phyloP scores from a whole-genome alignment of 92 coral and sea anemone genomes.

The Isaurus tuberculatus region DNA sequence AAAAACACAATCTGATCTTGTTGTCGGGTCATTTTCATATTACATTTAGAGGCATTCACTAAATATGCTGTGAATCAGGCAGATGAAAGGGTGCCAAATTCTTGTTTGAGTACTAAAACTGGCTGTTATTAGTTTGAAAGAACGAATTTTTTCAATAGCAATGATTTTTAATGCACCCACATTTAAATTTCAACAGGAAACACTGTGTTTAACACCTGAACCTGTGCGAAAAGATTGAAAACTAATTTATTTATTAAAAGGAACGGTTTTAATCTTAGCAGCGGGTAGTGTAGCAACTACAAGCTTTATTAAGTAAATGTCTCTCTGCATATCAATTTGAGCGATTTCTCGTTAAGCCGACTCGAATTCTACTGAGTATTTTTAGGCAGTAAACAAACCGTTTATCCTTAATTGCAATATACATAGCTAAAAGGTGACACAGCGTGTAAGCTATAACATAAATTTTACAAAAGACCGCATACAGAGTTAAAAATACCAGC shows the following conservation, averaged over 20 bases:
- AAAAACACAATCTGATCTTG: background rate
- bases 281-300: slow-evolving; percentile 14
- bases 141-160: background rate
- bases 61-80: slow-evolving; percentile 41
- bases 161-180: slow-evolving; percentile 20
- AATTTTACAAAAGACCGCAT: slow-evolving; percentile 60
- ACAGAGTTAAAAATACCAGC: slow-evolving; percentile 53
- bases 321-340: slow-evolving; percentile 18
- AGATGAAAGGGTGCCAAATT: slow-evolving; percentile 14
- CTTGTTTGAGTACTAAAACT: background rate
- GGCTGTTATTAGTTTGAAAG: slow-evolving; percentile 25
- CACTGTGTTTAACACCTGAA: slow-evolving; percentile 32
- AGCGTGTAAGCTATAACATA: slow-evolving; percentile 64
- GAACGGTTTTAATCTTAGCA: slow-evolving; percentile 29
- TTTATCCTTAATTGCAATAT: slow-evolving; percentile 40
- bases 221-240: slow-evolving; percentile 32
- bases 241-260: slow-evolving; percentile 34
- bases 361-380: background rate
- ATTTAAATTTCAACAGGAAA: slow-evolving; percentile 35
- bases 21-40: slow-evolving; percentile 18
- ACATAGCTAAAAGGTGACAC: slow-evolving; percentile 42
- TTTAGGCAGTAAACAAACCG: slow-evolving; percentile 44
- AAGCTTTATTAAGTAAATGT: slow-evolving; percentile 8
- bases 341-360: slow-evolving; percentile 29
- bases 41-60: slow-evolving; percentile 23